A percentile compares a stretch with the other conserved stretches of the same genome.
Conservation (phyloP, 2,797 vertebrate genomes). For the Chloroceryle inda region DNA sequence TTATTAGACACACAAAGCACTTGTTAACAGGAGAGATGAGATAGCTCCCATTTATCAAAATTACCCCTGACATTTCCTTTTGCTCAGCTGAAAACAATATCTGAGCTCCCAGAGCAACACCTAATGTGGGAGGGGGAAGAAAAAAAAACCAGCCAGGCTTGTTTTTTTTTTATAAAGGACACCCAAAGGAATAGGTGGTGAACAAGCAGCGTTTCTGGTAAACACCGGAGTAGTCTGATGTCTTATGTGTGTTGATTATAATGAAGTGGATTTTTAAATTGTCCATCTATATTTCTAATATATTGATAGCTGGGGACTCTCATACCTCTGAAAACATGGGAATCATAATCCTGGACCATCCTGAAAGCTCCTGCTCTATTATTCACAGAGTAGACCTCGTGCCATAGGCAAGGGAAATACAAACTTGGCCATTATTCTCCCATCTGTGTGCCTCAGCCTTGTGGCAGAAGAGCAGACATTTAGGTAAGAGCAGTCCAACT, state of each 20-base stretch:
- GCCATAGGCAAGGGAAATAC: background rate
- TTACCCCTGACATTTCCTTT: constrained; percentile 69
- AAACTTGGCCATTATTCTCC: background rate
- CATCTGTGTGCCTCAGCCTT: background rate
- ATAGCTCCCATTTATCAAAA: constrained; percentile 68
- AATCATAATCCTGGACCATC: background rate
- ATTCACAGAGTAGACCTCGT: background rate
- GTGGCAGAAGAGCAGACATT: background rate
- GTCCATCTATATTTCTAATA: background rate
- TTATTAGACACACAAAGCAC: constrained; percentile 67
- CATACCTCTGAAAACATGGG: background rate
- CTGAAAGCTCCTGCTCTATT: background rate
- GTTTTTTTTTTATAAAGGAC: background rate
- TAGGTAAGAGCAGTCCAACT: background rate
- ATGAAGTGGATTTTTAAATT: background rate
- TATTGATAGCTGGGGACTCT: background rate
- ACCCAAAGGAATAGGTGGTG: background rate
- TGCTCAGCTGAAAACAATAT: constrained; percentile 68
- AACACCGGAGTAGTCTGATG: background rate
- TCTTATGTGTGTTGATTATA: background rate
- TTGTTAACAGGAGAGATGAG: constrained; percentile 64
- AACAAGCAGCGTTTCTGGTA: background rate
- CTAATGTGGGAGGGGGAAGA: background rate
- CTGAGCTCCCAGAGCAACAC: constrained; percentile 17
- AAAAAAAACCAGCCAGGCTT: background rate